phyloP scores from a whole-genome alignment of 2,113 vertebrate genomes.

The Menidia beryllina region DNA sequence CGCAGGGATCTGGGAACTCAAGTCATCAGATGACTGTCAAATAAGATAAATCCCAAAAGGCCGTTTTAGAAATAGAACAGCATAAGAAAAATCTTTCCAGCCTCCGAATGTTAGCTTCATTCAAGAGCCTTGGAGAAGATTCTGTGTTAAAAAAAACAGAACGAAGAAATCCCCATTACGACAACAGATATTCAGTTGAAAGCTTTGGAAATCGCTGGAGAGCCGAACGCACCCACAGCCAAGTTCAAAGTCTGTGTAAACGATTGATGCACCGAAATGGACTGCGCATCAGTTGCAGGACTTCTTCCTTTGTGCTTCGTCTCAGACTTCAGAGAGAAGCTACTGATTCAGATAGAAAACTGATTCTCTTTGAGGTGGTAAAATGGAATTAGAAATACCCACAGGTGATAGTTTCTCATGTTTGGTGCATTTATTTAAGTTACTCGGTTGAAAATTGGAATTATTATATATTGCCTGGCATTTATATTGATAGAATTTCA shows the following conservation, averaged over 20 bases:
- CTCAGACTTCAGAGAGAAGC: constrained; percentile 51
- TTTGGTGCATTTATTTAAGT: constrained; percentile 42
- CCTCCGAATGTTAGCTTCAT: constrained; percentile 6
- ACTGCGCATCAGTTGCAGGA: constrained; percentile 33
- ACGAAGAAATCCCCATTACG: constrained; percentile 37
- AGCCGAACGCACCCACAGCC: constrained; percentile 37
- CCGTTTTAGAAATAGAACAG: constrained; percentile 12
- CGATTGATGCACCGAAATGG: constrained; percentile 50
- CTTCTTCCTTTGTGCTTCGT: constrained; percentile 37
- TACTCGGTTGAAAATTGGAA: constrained; percentile 3
- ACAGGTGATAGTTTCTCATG: constrained; percentile 34
- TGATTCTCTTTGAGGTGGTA: constrained; percentile 54
- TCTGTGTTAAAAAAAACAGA: constrained; percentile 29
- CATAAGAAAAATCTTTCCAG: constrained; percentile 22
- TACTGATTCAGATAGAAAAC: constrained; percentile 41
- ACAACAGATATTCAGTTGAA: constrained; percentile 47
- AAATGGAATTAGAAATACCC: constrained; percentile 46
- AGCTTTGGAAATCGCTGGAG: constrained; percentile 56
- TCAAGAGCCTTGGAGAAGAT: constrained; percentile 22
- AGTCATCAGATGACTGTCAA: constrained; percentile 23
- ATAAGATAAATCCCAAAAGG: constrained; percentile 5
- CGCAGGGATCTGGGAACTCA: constrained; percentile 7
- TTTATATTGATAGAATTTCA: constrained; percentile 1
- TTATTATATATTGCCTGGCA: constrained; percentile 12
- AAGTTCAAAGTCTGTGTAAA: constrained; percentile 58